phyloP scores from a whole-genome alignment of 2,888 invertebrate genomes.

The Monoplex corrugatus region DNA sequence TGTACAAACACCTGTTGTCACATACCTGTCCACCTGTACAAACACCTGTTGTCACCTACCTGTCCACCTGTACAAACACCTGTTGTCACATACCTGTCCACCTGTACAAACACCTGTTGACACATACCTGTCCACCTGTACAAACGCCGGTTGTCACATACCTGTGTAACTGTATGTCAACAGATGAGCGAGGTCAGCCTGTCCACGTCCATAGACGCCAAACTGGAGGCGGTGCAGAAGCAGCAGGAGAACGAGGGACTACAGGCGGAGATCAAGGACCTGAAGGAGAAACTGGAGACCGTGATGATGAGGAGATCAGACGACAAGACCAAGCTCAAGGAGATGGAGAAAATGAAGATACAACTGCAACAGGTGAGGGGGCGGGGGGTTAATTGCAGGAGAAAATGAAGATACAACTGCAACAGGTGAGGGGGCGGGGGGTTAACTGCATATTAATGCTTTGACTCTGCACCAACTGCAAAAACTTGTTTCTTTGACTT shows the following conservation, averaged over 20 bases:
- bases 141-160: too few relatives aligned
- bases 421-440: neutral
- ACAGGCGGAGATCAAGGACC: constrained; percentile 84
- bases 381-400: neutral
- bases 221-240: constrained; percentile 85
- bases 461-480: too few relatives aligned
- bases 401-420: neutral
- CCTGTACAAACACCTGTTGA: too few relatives aligned
- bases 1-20: too few relatives aligned
- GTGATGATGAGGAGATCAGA: constrained; percentile 91
- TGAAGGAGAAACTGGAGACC: constrained; percentile 96
- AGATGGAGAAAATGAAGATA: constrained; percentile 93
- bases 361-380: constrained; percentile 89
- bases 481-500: too few relatives aligned
- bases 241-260: constrained; percentile 84
- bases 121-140: neutral
- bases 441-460: neutral
- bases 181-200: constrained; percentile 53
- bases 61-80: too few relatives aligned
- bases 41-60: too few relatives aligned
- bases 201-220: constrained; percentile 77
- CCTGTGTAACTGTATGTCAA: neutral
- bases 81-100: too few relatives aligned
- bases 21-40: too few relatives aligned
- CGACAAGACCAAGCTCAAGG: constrained; percentile 94